A percentile compares a stretch with the other conserved stretches of the same genome.
These are phyloP conservation scores for Chrosomus eos DNA, from an alignment of 2,797 vertebrate genomes.

Conservation along the genomic window DNA sequence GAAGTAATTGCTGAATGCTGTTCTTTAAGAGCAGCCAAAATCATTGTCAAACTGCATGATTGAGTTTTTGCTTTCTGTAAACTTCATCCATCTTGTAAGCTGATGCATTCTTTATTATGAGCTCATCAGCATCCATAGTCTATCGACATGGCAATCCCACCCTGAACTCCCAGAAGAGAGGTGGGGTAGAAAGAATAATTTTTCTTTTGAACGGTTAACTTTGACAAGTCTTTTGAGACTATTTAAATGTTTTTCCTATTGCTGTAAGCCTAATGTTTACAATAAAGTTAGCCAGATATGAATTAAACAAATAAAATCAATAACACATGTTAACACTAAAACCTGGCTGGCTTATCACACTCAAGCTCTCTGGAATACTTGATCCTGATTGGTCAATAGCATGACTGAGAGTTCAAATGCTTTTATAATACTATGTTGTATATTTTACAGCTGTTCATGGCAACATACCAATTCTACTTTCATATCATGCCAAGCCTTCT, in stretches of 20 bases:
- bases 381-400: neutral
- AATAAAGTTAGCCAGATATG: neutral
- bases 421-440: neutral
- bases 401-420: neutral
- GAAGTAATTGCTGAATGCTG: neutral
- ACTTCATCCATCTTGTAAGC: neutral
- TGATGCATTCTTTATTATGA: constrained; percentile 41
- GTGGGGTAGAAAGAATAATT: neutral
- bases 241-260: constrained; percentile 18
- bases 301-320: neutral
- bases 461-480: neutral
- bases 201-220: neutral
- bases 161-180: neutral
- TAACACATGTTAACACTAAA: neutral
- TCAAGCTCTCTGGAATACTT: neutral
- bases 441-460: neutral
- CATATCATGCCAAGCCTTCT: neutral
- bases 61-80: constrained; percentile 11
- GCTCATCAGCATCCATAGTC: constrained; percentile 30
- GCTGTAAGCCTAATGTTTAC: neutral
- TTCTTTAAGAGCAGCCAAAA: constrained; percentile 3
- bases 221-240: constrained; percentile 5
- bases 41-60: constrained; percentile 11
- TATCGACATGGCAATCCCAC: constrained; percentile 22
- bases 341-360: neutral